Evolutionary conservation across 2,797 vertebrate species (phyloP).

Genomic region (Labeo calbasu): DNA sequence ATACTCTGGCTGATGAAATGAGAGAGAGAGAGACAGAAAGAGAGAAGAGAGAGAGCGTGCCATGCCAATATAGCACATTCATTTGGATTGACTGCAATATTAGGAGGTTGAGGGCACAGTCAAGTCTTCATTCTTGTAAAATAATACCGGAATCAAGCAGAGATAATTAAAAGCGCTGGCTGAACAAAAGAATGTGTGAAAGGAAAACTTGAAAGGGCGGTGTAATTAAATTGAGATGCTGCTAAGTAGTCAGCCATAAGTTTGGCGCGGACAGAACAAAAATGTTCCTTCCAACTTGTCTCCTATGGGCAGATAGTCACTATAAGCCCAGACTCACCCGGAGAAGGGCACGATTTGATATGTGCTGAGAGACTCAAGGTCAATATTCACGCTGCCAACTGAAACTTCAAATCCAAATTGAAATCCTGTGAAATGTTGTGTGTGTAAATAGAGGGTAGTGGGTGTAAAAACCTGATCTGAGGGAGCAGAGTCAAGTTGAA

Average conservation of each 20-base stretch:
- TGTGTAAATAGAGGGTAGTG: constrained; percentile 34
- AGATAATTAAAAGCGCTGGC: constrained; percentile 36
- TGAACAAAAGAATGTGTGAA: constrained; percentile 36
- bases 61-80: constrained; percentile 33
- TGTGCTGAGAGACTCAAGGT: constrained; percentile 30
- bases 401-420: constrained; percentile 30
- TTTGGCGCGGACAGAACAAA: constrained; percentile 6
- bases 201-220: constrained; percentile 19
- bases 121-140: constrained; percentile 44
- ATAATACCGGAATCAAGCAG: constrained; percentile 44
- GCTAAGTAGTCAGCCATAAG: constrained; percentile 28
- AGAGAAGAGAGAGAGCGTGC: neutral
- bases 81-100: constrained; percentile 46
- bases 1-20: constrained; percentile 11
- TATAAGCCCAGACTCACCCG: constrained; percentile 33
- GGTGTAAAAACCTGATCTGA: constrained; percentile 14
- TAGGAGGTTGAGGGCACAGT: constrained; percentile 33
- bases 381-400: constrained; percentile 30
- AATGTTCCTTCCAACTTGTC: constrained; percentile 18
- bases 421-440: constrained; percentile 35
- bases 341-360: constrained; percentile 22
- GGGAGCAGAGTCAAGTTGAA: constrained; percentile 31
- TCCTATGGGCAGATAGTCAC: constrained; percentile 31
- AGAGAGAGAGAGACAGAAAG: neutral
- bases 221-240: constrained; percentile 41